Base-by-base conservation (phyloP, 2,888 invertebrate genomes). In the Agrypnus murinus region DNA sequence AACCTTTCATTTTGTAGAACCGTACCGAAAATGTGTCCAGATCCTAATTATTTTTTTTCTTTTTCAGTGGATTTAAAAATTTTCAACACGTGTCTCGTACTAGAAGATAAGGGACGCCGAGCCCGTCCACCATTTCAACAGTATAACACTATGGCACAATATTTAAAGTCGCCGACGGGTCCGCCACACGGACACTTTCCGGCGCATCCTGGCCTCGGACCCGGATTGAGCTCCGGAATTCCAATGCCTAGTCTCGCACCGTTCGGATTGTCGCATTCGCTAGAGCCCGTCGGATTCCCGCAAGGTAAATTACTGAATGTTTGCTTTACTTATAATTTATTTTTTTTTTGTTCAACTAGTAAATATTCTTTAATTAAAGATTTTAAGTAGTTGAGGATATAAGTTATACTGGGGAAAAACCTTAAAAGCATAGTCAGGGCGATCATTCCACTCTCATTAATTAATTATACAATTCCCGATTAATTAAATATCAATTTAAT, bases 231-330 rank as follows among this genome's bases (percentile, higher is more conserved):
- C 12, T 78, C 81, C 46, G 74, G 78, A 10, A 81, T 83, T 78
- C 79, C 83, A 5, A 82, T 84, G 82, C 79, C 84, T 4, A 78
- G 77, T 6, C 69, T 85, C 32, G 77, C 80, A 2, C 81, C 82
- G 0, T 85, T 84, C 72, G 82, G 82, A 2, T 74, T 85, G 9
- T 77, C 82, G 2, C 84, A 84, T 68, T 77, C 81, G n/a, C 69
- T 84, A 74, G 84, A 84, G 14, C 79, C 83, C n/a, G 82, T 83
- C 9, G 80, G 82, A 2, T 85, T 82, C 71, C 81, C 83, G 64
- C 84, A 83, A 84, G 85, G 85, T 85, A 84, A 83, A 77, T 78
- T 75, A 12, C 50, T 34, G 40, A 48, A 59, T 46, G 19, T 19
- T n/a, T 15, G 36, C 36, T n/a, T n/a, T 36, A n/a, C n/a, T n/a